A percentile compares a stretch with the other conserved stretches of the same genome.
phyloP scores from a whole-genome alignment of 1,140 invertebrate species.

The Ceratosolen solmsi region DNA sequence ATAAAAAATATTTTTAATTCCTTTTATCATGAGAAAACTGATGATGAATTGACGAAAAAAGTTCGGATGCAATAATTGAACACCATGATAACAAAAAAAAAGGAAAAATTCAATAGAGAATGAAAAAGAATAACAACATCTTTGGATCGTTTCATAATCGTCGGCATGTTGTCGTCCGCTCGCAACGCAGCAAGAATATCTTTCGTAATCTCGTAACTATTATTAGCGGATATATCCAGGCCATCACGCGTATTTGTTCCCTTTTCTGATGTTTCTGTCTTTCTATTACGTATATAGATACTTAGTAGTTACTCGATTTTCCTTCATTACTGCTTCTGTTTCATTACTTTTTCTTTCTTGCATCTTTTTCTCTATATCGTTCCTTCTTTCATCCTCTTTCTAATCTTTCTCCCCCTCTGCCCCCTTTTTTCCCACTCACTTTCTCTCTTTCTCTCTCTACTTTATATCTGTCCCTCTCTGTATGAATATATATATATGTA shows the following conservation, averaged over 20 bases:
- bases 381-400: background rate
- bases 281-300: background rate
- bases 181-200: conserved; percentile 28
- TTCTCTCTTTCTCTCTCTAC: too few species aligned
- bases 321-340: background rate
- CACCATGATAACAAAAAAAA: too few species aligned
- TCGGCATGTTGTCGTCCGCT: background rate
- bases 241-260: conserved; percentile 34
- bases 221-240: conserved; percentile 48
- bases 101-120: too few species aligned
- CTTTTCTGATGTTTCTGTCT: background rate
- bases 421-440: too few species aligned
- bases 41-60: too few species aligned
- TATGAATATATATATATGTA: too few species aligned
- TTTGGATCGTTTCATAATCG: conserved; percentile 27
- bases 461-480: too few species aligned
- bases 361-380: background rate
- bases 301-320: background rate
- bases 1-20: too few species aligned
- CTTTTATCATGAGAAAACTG: too few species aligned
- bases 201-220: conserved; percentile 49
- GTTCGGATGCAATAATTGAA: too few species aligned
- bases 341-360: background rate
- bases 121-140: background rate
- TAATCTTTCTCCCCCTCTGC: too few species aligned